Conservation (phyloP, 2,888 invertebrate genomes). For the Exephanes ischioxanthus region DNA sequence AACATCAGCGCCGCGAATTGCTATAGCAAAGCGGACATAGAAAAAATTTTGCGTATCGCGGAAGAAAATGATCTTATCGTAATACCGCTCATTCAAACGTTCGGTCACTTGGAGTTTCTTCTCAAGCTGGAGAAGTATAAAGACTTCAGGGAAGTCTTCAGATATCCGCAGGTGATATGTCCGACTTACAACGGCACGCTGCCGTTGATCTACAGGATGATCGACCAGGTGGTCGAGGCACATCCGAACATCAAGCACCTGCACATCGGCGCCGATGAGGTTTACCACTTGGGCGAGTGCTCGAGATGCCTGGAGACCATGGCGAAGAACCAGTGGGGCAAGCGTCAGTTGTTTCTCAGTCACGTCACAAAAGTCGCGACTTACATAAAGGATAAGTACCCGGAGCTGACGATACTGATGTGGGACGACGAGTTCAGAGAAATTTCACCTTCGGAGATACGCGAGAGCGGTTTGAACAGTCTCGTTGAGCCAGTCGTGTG, state of each 20-base stretch:
- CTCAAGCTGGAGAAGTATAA: constrained; percentile 90
- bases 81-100: constrained; percentile 94
- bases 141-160: constrained; percentile 88
- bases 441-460: constrained; percentile 85
- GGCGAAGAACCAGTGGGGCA: constrained; percentile 84
- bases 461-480: constrained; percentile 84
- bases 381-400: constrained; percentile 85
- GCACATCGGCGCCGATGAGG: constrained; percentile 95
- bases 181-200: constrained; percentile 88
- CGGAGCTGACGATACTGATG: constrained; percentile 88
- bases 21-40: constrained; percentile 87
- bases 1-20: constrained; percentile 88
- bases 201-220: constrained; percentile 88
- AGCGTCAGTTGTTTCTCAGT: constrained; percentile 87
- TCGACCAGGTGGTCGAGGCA: constrained; percentile 89
- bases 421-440: constrained; percentile 94
- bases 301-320: constrained; percentile 85
- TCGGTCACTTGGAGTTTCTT: constrained; percentile 93
- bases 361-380: constrained; percentile 87
- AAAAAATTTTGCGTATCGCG: constrained; percentile 86
- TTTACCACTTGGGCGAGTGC: constrained; percentile 90
- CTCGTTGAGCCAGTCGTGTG: constrained; percentile 90
- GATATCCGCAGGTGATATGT: constrained; percentile 89
- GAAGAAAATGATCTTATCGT: constrained; percentile 87
- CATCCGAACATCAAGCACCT: constrained; percentile 87